A percentile compares a stretch with the other conserved stretches of the same genome.
These are phyloP conservation scores for Choreutis nemorana DNA, from an alignment of 2,888 invertebrate genomes.

Conservation along the genomic window DNA sequence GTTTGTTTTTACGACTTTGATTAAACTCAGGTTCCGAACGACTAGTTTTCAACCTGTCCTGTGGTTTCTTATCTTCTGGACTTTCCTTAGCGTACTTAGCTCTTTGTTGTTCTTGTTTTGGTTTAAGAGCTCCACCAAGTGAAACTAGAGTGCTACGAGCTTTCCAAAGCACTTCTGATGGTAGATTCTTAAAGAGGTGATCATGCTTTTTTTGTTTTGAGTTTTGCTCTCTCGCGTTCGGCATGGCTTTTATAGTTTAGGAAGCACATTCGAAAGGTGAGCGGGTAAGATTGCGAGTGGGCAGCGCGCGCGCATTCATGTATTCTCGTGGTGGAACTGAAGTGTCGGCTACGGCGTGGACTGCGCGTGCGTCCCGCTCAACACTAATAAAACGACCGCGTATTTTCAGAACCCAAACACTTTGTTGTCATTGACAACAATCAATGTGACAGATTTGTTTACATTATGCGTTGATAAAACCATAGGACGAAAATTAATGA, in stretches of 20 bases:
- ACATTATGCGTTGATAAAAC: too few species aligned
- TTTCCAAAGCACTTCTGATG: conserved; percentile 50
- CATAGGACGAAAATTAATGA: too few species aligned
- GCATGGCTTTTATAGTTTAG: conserved; percentile 21
- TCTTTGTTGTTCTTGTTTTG: conserved; percentile 35
- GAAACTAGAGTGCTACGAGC: conserved; percentile 54
- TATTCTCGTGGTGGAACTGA: conserved; percentile 43
- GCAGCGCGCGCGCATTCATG: conserved; percentile 32
- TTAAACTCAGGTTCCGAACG: conserved; percentile 50
- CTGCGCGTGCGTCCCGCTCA: conserved; percentile 44
- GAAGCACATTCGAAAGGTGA: too few species aligned
- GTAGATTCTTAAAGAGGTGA: conserved; percentile 48
- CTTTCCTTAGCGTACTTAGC: conserved; percentile 44
- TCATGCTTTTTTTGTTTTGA: conserved; percentile 47
- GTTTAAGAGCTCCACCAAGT: conserved; percentile 52
- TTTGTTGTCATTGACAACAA: too few species aligned
- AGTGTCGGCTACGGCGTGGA: conserved; percentile 30
- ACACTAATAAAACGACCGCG: conserved; percentile 54
- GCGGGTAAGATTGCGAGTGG: conserved; percentile 5
- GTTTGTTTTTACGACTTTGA: conserved; percentile 35
- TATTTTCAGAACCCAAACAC: too few species aligned
- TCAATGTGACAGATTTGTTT: too few species aligned
- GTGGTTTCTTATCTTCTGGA: conserved; percentile 47
- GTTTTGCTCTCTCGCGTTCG: conserved; percentile 41
- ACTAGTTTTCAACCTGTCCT: conserved; percentile 40